A percentile compares a stretch with the other conserved stretches of the same genome.
Evolutionary conservation across 2,113 vertebrate species (phyloP).

Genomic region (Mobula hypostoma): DNA sequence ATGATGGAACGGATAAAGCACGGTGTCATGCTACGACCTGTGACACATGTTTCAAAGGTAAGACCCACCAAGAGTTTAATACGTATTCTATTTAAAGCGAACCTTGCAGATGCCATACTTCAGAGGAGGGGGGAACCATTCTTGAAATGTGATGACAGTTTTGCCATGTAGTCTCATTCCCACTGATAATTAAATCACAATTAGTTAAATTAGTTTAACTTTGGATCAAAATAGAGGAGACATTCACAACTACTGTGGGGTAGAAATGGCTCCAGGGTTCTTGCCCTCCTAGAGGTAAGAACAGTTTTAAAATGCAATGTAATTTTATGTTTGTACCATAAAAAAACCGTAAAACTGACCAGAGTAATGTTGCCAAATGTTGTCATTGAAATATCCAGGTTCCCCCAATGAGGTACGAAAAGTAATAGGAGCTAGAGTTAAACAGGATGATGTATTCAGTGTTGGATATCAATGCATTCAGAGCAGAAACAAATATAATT

Average conservation of each 20-base stretch:
- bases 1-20: slow-evolving; percentile 74
- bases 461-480: neutral
- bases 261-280: too few relatives aligned
- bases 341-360: neutral
- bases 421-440: neutral
- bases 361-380: too few relatives aligned
- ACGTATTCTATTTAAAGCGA: neutral
- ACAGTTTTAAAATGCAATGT: neutral
- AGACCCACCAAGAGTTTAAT: neutral
- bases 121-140: neutral
- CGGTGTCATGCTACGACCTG: slow-evolving; percentile 64
- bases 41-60: slow-evolving; percentile 64
- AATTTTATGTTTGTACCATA: neutral
- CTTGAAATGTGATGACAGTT: neutral
- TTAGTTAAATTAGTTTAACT: neutral
- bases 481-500: neutral
- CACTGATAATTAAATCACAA: neutral
- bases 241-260: too few relatives aligned
- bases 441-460: neutral
- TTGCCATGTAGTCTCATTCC: neutral
- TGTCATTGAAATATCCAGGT: neutral
- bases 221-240: neutral
- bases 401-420: neutral
- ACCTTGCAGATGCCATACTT: neutral
- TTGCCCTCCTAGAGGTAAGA: neutral